Evolutionary conservation across 2,888 invertebrate species (phyloP).

Genomic region (Onthophagus sagittarius): DNA sequence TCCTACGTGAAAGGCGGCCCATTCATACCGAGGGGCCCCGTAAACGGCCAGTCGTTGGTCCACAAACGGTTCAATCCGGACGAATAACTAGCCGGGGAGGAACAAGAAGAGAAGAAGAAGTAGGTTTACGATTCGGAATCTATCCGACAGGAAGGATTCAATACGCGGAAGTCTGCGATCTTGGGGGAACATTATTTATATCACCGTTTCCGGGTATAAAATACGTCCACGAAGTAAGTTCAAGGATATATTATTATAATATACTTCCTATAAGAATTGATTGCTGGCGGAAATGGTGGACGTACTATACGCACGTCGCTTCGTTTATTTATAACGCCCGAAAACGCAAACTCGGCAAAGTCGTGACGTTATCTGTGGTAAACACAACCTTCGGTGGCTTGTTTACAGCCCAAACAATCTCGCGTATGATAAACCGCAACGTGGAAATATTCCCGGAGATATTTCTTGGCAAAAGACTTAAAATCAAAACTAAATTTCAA

Average conservation of each 20-base stretch:
- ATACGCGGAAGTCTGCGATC: background rate
- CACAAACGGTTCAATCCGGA: background rate
- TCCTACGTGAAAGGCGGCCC: background rate
- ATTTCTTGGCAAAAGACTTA: background rate
- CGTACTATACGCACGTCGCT: background rate
- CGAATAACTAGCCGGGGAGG: background rate
- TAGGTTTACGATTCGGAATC: background rate
- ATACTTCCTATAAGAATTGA: background rate
- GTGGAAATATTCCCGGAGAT: background rate
- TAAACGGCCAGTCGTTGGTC: background rate
- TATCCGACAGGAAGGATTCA: background rate
- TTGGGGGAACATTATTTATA: background rate
- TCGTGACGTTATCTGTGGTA: background rate
- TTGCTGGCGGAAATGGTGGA: background rate
- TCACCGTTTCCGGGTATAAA: background rate
- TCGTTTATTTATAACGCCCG: background rate
- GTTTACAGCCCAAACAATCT: background rate
- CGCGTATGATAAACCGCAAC: background rate
- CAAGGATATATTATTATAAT: background rate
- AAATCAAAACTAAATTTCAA: background rate
- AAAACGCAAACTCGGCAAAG: background rate
- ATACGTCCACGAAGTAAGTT: background rate
- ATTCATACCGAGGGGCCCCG: background rate
- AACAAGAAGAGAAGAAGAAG: background rate
- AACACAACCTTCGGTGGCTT: background rate